These are phyloP conservation scores for Spialia ferax DNA, from an alignment of 2,888 invertebrate species.

Conservation along the genomic window DNA sequence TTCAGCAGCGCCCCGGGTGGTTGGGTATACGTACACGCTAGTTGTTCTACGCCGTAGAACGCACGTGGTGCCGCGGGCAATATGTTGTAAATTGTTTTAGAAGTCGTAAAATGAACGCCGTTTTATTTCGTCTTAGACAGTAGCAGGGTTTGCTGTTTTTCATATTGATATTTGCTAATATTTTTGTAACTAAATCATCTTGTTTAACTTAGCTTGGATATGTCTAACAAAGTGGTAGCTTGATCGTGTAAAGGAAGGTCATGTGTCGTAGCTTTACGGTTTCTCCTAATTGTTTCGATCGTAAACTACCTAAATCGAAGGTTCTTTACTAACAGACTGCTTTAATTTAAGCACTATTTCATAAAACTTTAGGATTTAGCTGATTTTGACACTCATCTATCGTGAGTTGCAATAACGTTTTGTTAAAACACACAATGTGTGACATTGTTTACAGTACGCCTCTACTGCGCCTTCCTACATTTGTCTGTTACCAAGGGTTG, in stretches of 20 bases:
- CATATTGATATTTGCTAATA: background rate
- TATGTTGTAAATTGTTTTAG: slow-evolving; percentile 63
- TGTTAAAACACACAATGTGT: slow-evolving; percentile 12
- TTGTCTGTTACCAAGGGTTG: slow-evolving; percentile 26
- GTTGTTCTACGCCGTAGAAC: slow-evolving; percentile 52
- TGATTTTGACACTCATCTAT: background rate
- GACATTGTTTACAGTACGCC: slow-evolving; percentile 34
- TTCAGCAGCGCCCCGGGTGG: slow-evolving; percentile 78
- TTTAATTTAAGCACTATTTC: too few relatives aligned
- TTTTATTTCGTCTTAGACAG: slow-evolving; percentile 30
- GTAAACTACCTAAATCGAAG: too few relatives aligned
- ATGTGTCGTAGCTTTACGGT: too few relatives aligned
- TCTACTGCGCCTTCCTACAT: slow-evolving; percentile 1
- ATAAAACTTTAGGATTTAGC: background rate
- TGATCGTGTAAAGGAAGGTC: too few relatives aligned
- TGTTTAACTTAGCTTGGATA: too few relatives aligned
- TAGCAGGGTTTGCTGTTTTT: slow-evolving; percentile 13
- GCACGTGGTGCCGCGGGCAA: slow-evolving; percentile 57
- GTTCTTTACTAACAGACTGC: too few relatives aligned
- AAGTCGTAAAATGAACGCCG: slow-evolving; percentile 41
- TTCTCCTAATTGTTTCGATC: too few relatives aligned
- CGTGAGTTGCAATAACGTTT: background rate
- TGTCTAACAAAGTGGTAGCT: too few relatives aligned
- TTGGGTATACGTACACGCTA: slow-evolving; percentile 63
- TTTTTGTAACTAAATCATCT: too few relatives aligned